Conservation (phyloP, 1,140 invertebrate species). For the Thaumetopoea pityocampa region DNA sequence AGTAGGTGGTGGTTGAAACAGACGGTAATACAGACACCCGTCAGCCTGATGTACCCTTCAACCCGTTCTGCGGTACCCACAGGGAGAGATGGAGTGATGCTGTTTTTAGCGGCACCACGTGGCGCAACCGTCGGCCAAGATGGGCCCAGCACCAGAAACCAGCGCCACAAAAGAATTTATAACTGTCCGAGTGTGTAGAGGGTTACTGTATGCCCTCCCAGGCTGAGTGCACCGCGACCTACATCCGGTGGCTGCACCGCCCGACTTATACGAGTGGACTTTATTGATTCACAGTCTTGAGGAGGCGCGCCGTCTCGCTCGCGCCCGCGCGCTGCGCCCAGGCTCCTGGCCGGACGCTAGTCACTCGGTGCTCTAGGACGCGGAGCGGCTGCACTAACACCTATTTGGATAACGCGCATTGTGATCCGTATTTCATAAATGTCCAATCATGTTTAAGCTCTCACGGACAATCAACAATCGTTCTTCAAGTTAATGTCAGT, state of each 20-base stretch:
- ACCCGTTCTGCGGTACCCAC: too few species aligned
- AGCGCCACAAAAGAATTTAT: too few species aligned
- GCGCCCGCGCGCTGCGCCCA: slow-evolving; percentile 25
- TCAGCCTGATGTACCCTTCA: too few species aligned
- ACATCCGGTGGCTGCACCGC: slow-evolving; percentile 62
- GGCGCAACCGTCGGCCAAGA: too few species aligned
- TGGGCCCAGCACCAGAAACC: too few species aligned
- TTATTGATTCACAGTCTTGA: slow-evolving; percentile 75
- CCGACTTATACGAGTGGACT: slow-evolving; percentile 69
- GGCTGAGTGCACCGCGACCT: slow-evolving; percentile 62
- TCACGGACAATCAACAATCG: too few species aligned
- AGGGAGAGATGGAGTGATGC: too few species aligned
- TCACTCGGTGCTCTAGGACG: slow-evolving; percentile 65
- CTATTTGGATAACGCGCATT: background rate
- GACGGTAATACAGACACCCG: too few species aligned
- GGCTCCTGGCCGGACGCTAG: slow-evolving; percentile 38
- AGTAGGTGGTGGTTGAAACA: too few species aligned
- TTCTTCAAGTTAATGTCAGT: too few species aligned
- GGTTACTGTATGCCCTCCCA: slow-evolving; percentile 66
- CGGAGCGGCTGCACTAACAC: slow-evolving; percentile 51
- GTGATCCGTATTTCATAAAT: slow-evolving; percentile 1
- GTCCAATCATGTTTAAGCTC: background rate
- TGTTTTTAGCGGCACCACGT: too few species aligned
- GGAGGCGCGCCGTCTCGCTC: slow-evolving; percentile 53
- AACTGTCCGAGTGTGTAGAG: slow-evolving; percentile 45